A percentile compares a stretch with the other conserved stretches of the same genome.
phyloP scores from a whole-genome alignment of 2,888 invertebrate genomes.

The Caenorhabditis doughertyi region DNA sequence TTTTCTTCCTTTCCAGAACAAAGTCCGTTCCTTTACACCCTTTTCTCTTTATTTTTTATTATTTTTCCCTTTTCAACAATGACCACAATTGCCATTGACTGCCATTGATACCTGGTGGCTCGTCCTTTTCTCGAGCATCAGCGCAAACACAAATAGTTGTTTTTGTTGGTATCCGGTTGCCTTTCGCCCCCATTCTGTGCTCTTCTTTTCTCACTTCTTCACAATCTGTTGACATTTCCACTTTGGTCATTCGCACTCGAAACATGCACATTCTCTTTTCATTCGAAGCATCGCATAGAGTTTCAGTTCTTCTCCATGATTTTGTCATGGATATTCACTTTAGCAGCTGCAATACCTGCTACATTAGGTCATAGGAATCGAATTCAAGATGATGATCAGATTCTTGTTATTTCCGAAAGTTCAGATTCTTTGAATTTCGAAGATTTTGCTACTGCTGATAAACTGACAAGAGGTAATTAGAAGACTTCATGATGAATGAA shows the following conservation, averaged over 20 bases:
- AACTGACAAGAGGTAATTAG: constrained; percentile 51
- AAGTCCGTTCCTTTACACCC: constrained; percentile 7
- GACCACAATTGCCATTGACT: constrained; percentile 43
- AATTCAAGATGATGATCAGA: constrained; percentile 38
- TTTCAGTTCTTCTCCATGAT: constrained; percentile 64
- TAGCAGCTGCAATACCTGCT: constrained; percentile 48
- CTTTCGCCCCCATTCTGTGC: constrained; percentile 11
- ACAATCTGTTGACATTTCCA: constrained; percentile 60
- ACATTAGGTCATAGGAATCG: constrained; percentile 56
- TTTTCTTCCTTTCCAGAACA: constrained; percentile 10
- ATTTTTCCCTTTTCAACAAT: not conserved
- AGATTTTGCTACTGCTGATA: constrained; percentile 58
- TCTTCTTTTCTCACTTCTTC: constrained; percentile 41
- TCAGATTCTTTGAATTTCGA: constrained; percentile 43
- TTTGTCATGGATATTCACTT: constrained; percentile 61
- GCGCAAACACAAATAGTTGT: constrained; percentile 65
- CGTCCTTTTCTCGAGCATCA: constrained; percentile 52
- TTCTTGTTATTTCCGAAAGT: constrained; percentile 43
- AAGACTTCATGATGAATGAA: not conserved
- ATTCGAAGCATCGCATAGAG: constrained; percentile 19
- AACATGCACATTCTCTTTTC: constrained; percentile 53
- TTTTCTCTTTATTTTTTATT: constrained; percentile 8
- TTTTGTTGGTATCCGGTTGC: constrained; percentile 61
- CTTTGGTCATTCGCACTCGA: constrained; percentile 61
- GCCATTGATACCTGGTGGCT: constrained; percentile 47